A percentile compares a stretch with the other conserved stretches of the same genome.
Evolutionary conservation across 2,888 invertebrate species (phyloP).

Genomic region (Teleogryllus oceanicus): DNA sequence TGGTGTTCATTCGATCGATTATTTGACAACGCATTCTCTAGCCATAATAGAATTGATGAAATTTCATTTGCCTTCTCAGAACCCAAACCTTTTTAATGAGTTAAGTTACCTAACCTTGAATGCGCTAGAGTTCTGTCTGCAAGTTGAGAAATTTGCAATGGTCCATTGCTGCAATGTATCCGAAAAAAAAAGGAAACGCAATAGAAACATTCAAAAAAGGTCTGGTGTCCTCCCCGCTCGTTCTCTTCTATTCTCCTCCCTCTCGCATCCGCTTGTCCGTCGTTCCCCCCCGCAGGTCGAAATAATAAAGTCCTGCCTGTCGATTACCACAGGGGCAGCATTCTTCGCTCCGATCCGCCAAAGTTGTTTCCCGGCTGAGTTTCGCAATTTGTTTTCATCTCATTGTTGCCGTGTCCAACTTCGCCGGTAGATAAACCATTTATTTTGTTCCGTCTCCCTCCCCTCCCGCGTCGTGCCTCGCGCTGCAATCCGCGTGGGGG

Average conservation of each 20-base stretch:
- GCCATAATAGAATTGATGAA: no score
- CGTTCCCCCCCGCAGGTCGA: neutral
- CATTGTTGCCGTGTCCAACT: neutral
- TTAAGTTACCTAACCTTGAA: neutral
- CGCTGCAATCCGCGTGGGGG: neutral
- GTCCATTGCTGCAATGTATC: neutral
- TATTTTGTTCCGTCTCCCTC: neutral
- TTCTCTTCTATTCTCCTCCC: neutral
- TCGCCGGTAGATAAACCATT: neutral
- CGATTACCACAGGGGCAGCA: neutral
- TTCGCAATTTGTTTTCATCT: conserved; percentile 3
- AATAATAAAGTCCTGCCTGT: neutral
- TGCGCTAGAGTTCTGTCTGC: neutral
- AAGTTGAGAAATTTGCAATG: neutral
- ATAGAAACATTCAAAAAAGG: neutral
- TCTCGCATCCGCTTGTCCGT: neutral
- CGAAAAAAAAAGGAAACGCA: neutral
- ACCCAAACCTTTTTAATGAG: no score
- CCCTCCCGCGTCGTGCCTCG: neutral
- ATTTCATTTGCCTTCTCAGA: no score
- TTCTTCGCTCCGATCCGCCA: neutral
- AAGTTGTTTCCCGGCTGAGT: neutral
- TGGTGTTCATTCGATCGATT: no score
- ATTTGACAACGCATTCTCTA: no score
- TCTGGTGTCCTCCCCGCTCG: neutral